Evolutionary conservation across 2,888 invertebrate species (phyloP).

Genomic region (Drosophila antonietae): DNA sequence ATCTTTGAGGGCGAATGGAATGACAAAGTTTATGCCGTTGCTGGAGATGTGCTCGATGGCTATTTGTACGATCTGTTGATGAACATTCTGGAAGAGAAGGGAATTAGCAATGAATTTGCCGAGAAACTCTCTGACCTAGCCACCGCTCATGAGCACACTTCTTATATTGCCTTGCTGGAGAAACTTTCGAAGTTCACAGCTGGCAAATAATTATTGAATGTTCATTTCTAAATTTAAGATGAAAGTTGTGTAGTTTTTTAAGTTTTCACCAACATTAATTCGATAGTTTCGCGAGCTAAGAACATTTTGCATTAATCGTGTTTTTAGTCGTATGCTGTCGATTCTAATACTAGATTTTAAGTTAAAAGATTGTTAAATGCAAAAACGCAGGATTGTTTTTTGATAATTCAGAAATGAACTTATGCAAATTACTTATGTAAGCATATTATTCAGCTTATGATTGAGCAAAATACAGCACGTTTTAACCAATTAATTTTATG

Average conservation of each 20-base stretch:
- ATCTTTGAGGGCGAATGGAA: slow-evolving; percentile 94
- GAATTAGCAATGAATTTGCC: slow-evolving; percentile 96
- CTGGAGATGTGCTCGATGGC: slow-evolving; percentile 97
- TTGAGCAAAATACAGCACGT: slow-evolving; percentile 48
- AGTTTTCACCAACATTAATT: slow-evolving; percentile 42
- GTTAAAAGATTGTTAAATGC: slow-evolving; percentile 22
- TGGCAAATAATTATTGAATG: slow-evolving; percentile 80
- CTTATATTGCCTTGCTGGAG: slow-evolving; percentile 95
- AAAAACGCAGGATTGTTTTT: slow-evolving; percentile 39
- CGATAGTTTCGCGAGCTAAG: slow-evolving; percentile 23
- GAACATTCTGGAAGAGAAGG: slow-evolving; percentile 98
- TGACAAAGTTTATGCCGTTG: slow-evolving; percentile 94
- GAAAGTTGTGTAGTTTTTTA: slow-evolving; percentile 65
- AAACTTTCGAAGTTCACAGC: slow-evolving; percentile 92
- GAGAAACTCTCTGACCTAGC: slow-evolving; percentile 94
- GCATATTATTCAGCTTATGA: slow-evolving; percentile 28
- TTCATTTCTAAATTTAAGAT: slow-evolving; percentile 51
- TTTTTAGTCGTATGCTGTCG: slow-evolving; percentile 47
- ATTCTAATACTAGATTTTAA: slow-evolving; percentile 48
- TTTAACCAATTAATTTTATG: slow-evolving; percentile 17
- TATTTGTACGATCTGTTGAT: slow-evolving; percentile 97
- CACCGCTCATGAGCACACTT: slow-evolving; percentile 96
- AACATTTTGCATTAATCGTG: slow-evolving; percentile 46
- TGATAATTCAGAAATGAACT: slow-evolving; percentile 1
- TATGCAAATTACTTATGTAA: slow-evolving; percentile 25